phyloP scores from a whole-genome alignment of 2,888 invertebrate species.

The Cephus sareptanus region DNA sequence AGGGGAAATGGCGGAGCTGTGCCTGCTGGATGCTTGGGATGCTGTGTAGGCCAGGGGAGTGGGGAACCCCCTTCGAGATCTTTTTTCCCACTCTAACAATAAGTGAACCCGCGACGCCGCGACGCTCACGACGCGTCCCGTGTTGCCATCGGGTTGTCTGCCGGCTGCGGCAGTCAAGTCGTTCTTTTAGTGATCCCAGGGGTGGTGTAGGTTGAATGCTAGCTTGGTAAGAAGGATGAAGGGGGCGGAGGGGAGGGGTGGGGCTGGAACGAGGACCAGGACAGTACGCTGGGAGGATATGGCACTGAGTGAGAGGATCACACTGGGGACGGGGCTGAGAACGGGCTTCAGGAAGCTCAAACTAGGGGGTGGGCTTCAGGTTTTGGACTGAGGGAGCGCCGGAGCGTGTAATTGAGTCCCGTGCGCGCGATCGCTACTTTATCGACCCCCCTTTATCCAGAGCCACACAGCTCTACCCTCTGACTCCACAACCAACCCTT shows the following conservation, averaged over 20 bases:
- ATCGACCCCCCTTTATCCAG: conserved; percentile 58
- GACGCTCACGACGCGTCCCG: conserved; percentile 42
- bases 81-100: background rate
- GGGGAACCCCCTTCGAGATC: background rate
- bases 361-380: background rate
- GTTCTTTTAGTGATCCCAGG: conserved; percentile 50
- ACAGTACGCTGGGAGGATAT: conserved; percentile 15
- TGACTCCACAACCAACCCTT: conserved; percentile 24
- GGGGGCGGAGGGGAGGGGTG: conserved; percentile 16
- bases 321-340: conserved; percentile 18
- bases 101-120: conserved; percentile 3
- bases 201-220: conserved; percentile 42
- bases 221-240: conserved; percentile 28
- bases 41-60: background rate
- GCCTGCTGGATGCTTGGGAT: background rate
- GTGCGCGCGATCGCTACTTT: conserved; percentile 64
- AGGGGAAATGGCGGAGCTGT: background rate
- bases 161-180: conserved; percentile 15
- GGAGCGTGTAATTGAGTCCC: conserved; percentile 66
- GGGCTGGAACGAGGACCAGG: background rate
- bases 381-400: conserved; percentile 42
- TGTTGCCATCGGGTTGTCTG: conserved; percentile 45
- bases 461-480: conserved; percentile 16
- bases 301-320: background rate
- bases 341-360: conserved; percentile 22